Base-by-base conservation (phyloP, 2,888 invertebrate species). In the Seira ritae region DNA sequence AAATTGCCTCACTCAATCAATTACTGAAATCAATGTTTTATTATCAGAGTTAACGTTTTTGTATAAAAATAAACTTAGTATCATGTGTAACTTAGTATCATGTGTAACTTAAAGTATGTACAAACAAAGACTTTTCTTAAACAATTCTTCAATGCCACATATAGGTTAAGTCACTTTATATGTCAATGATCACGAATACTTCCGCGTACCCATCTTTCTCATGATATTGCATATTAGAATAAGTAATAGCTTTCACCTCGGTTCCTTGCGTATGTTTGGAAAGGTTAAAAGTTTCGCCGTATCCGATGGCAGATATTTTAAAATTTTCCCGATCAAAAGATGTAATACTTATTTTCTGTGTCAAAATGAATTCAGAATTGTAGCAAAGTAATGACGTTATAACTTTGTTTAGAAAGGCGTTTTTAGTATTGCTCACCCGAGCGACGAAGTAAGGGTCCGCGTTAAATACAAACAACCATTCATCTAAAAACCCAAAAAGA, bases 181-280 rank as follows among this genome's bases (percentile, higher is more conserved):
- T 98, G 92, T 99, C 99, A 91, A 99, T 96, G 91, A 99, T 99
- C 89, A 99, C 98, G 94, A 96, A 99, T 67, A 98, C 92, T 93
- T 99, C 97, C 91, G 93, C 94, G 74, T 89, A 88, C 89, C 93
- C 93, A 87, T 93, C 93, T 89, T 94, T 93, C 80, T 93, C 92
- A 88, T 93, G 92, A 68, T 97, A 92, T 92, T 99, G 98, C 99
- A 99, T 99, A 77, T 98, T 97, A 6, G 99, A 98, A 91, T 99
- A 99, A 2, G 99, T 99, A 87, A 99, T 99, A 42, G 99, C 99
- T 91, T 99, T 99, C 1, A 99, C 97, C 92, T 99, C 99, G 1
- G 97, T 95, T 15, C 98, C 99, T 92, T 98, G 99, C 0, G 98
- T 97, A 92, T 99, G 99, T 91, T 97, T 98, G 0, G 94, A 94